A percentile compares a stretch with the other conserved stretches of the same genome.
These are phyloP conservation scores for Zygaena filipendulae DNA, from an alignment of 2,888 invertebrate species.

Conservation along the genomic window DNA sequence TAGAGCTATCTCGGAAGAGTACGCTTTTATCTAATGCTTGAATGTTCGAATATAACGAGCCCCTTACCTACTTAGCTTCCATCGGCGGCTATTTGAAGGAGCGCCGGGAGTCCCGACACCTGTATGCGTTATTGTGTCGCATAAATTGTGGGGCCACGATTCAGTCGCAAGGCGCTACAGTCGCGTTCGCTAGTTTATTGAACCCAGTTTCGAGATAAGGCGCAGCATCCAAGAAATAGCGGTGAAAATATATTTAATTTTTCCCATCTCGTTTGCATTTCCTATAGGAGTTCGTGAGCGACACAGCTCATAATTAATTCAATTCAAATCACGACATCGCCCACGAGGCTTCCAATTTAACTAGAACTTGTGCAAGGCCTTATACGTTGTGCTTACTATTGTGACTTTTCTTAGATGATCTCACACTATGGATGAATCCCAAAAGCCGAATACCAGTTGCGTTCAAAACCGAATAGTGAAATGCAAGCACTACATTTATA, in stretches of 20 bases:
- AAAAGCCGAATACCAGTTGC: too few relatives aligned
- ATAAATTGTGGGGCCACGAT: conserved; percentile 52
- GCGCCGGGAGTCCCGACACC: conserved; percentile 53
- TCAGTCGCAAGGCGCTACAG: conserved; percentile 40
- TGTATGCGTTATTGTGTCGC: conserved; percentile 63
- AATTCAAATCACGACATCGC: conserved; percentile 57
- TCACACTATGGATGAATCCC: too few relatives aligned
- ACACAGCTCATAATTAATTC: conserved; percentile 55
- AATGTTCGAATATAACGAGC: conserved; percentile 38
- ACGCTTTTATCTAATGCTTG: conserved; percentile 52
- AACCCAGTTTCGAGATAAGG: conserved; percentile 50
- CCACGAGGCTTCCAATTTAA: conserved; percentile 51
- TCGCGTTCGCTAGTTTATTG: conserved; percentile 50
- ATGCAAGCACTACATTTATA: too few relatives aligned
- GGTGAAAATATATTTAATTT: conserved; percentile 44
- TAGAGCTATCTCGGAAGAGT: conserved; percentile 39
- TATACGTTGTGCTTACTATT: conserved; percentile 33
- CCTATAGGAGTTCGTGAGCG: conserved; percentile 42
- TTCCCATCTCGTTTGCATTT: conserved; percentile 43
- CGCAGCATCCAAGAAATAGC: conserved; percentile 29
- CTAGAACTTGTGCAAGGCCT: conserved; percentile 31
- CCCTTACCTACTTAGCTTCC: conserved; percentile 49
- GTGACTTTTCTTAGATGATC: conserved; percentile 31
- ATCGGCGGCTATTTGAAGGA: conserved; percentile 51
- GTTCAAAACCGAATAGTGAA: too few relatives aligned